Evolutionary conservation across 2,888 invertebrate genomes (phyloP).

Genomic region (Orgyia antiqua): DNA sequence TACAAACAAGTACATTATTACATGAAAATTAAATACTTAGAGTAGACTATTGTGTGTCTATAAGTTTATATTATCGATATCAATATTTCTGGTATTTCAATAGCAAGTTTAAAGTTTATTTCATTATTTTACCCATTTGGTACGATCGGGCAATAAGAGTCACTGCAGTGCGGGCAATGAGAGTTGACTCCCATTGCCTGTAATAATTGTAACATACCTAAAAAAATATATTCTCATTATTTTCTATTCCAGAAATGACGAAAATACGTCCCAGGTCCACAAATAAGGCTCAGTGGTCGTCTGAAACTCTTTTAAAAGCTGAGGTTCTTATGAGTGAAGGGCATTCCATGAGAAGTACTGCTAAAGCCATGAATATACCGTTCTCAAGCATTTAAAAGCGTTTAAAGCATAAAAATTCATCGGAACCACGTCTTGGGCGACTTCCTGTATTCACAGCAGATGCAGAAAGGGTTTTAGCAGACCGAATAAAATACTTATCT

Average conservation of each 20-base stretch:
- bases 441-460: slow-evolving; percentile 20
- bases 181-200: slow-evolving; percentile 14
- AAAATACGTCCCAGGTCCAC: slow-evolving; percentile 14
- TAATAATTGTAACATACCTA: slow-evolving; percentile 10
- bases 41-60: neutral
- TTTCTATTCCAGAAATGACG: slow-evolving; percentile 9
- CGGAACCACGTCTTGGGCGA: slow-evolving; percentile 22
- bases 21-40: no score
- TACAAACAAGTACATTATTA: no score
- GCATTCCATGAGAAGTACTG: slow-evolving; percentile 18
- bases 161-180: slow-evolving; percentile 8
- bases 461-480: slow-evolving; percentile 17
- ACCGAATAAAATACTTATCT: slow-evolving; percentile 16
- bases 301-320: slow-evolving; percentile 12
- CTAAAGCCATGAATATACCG: slow-evolving; percentile 18
- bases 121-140: no score
- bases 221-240: slow-evolving; percentile 10
- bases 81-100: no score
- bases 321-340: slow-evolving; percentile 8
- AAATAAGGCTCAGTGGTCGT: slow-evolving; percentile 7
- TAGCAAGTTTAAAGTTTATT: no score
- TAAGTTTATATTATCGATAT: neutral
- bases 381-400: slow-evolving; percentile 20
- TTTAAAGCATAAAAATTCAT: slow-evolving; percentile 17
- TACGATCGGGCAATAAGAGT: no score